phyloP scores from a whole-genome alignment of 2,113 vertebrate species.

The Dipodomys stephensi region DNA sequence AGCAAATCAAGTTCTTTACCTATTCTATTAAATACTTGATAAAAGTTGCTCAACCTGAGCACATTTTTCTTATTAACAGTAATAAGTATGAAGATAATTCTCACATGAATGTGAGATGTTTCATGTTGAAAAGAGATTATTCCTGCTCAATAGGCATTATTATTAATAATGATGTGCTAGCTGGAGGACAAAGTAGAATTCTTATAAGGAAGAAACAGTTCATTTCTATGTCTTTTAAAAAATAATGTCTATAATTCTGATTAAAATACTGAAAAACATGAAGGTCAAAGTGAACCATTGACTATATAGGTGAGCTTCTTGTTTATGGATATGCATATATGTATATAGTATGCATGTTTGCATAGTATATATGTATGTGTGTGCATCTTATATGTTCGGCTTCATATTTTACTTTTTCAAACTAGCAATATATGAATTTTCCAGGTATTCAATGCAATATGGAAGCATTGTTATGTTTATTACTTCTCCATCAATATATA shows the following conservation, averaged over 20 bases:
- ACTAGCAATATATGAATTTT: background rate
- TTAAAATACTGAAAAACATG: slow-evolving; percentile 59
- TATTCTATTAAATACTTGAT: slow-evolving; percentile 54
- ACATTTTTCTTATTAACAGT: slow-evolving; percentile 77
- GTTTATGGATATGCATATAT: background rate
- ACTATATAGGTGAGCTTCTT: background rate
- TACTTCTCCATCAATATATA: background rate
- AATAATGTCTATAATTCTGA: slow-evolving; percentile 59
- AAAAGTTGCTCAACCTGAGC: slow-evolving; percentile 68
- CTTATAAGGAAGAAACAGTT: slow-evolving; percentile 63
- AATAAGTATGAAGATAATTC: slow-evolving; percentile 75
- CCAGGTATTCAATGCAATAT: background rate
- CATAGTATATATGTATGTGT: background rate
- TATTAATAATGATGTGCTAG: slow-evolving; percentile 74
- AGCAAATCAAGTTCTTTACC: slow-evolving; percentile 65
- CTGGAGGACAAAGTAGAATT: slow-evolving; percentile 70
- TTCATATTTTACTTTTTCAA: background rate
- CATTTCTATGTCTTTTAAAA: slow-evolving; percentile 62
- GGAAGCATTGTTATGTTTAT: slow-evolving; percentile 22
- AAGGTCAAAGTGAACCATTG: slow-evolving; percentile 49
- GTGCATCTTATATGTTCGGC: background rate
- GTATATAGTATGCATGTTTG: background rate
- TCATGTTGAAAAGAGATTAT: slow-evolving; percentile 74
- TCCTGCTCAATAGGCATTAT: slow-evolving; percentile 75
- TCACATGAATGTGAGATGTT: slow-evolving; percentile 70